Conservation (phyloP, 23 tunicate species). For the Halocynthia aurantium region DNA sequence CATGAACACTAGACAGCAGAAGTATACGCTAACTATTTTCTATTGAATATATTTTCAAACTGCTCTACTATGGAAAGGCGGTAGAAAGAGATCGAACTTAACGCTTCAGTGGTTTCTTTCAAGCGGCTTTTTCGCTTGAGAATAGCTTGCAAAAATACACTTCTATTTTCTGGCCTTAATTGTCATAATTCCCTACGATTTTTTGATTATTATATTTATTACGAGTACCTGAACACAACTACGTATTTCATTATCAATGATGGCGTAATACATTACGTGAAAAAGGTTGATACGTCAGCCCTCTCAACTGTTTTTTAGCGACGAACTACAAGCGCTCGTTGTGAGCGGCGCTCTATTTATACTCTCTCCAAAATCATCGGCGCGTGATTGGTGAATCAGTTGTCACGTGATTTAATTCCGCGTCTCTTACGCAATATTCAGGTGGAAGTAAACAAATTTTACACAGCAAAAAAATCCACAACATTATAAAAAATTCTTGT, state of each 20-base stretch:
- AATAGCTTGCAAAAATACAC: too few species aligned
- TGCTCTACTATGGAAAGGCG: too few species aligned
- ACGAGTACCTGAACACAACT: background rate
- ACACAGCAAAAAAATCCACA: conserved; percentile 27
- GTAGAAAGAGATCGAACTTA: too few species aligned
- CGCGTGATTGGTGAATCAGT: conserved; percentile 47
- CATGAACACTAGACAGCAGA: too few species aligned
- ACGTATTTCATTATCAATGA: background rate
- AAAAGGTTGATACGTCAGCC: conserved; percentile 22
- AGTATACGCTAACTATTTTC: too few species aligned
- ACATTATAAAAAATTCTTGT: too few species aligned
- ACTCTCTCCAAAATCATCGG: conserved; percentile 34
- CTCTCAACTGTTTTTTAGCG: conserved; percentile 32
- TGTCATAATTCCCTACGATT: too few species aligned
- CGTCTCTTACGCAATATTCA: too few species aligned
- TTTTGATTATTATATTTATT: background rate
- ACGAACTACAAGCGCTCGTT: conserved; percentile 21
- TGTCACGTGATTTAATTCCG: conserved; percentile 41
- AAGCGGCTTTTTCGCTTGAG: too few species aligned
- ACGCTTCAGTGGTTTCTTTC: too few species aligned
- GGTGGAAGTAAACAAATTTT: conserved; percentile 15
- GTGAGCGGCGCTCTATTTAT: conserved; percentile 42
- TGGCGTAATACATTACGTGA: background rate
- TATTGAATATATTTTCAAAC: too few species aligned
- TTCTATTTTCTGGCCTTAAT: too few species aligned